These are phyloP conservation scores for Notiomystis cincta DNA, from an alignment of 2,113 vertebrate species.

Conservation along the genomic window DNA sequence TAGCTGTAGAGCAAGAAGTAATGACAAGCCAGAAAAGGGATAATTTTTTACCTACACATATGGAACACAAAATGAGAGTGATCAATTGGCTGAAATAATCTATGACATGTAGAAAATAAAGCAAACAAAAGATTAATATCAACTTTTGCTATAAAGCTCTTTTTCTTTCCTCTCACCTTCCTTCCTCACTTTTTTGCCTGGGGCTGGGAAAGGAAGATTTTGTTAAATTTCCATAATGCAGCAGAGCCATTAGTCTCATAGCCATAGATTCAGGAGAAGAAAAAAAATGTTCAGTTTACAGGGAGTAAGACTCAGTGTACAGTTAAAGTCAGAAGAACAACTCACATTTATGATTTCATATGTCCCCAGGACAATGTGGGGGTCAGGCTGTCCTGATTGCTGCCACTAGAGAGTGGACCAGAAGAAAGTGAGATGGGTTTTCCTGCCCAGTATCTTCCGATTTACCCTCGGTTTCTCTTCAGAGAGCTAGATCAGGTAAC, in stretches of 20 bases:
- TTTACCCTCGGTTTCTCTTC: background rate
- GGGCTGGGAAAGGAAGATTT: background rate
- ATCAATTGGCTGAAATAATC: background rate
- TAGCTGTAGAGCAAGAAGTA: background rate
- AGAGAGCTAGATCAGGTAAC: background rate
- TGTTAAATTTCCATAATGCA: background rate
- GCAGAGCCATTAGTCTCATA: background rate
- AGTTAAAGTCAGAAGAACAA: background rate
- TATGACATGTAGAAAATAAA: background rate
- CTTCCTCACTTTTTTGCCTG: background rate
- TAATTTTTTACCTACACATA: background rate
- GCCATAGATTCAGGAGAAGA: background rate
- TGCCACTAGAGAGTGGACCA: background rate
- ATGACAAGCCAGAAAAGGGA: background rate
- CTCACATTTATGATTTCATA: background rate
- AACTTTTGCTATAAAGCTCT: background rate
- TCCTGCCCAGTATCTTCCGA: background rate
- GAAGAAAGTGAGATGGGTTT: background rate
- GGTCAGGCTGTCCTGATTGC: too few relatives aligned
- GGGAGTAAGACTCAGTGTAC: rapidly evolving
- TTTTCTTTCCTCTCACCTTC: background rate
- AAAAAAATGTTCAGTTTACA: background rate
- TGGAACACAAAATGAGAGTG: background rate
- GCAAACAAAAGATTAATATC: background rate
- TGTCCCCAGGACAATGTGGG: rapidly evolving